Conservation (phyloP, 2,113 vertebrate species). For the Asarcornis scutulata region DNA sequence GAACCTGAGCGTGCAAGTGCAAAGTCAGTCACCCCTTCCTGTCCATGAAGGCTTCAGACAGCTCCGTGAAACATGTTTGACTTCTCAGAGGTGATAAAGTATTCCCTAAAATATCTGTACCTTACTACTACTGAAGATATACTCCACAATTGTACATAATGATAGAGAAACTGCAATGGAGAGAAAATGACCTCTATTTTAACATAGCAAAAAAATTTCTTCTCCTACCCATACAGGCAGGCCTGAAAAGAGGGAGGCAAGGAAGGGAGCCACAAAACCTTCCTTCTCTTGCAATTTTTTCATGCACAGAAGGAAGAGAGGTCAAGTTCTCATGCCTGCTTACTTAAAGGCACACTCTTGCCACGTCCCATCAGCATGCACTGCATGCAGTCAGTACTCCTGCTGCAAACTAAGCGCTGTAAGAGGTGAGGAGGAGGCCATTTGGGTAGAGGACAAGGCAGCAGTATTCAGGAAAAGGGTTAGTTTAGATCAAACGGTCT, state of each 20-base stretch:
- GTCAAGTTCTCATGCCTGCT: conserved; percentile 19
- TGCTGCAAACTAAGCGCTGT: background rate
- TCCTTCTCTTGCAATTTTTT: background rate
- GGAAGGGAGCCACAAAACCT: background rate
- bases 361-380: conserved; percentile 47
- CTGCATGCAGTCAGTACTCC: conserved; percentile 64
- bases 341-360: conserved; percentile 35
- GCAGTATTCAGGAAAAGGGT: background rate
- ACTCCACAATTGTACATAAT: background rate
- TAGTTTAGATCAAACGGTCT: conserved; percentile 65
- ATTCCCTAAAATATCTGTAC: background rate
- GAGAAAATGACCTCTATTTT: background rate
- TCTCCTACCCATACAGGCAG: background rate
- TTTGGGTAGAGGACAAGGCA: background rate
- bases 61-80: background rate
- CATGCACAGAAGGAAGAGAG: conserved; percentile 40
- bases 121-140: background rate
- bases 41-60: background rate
- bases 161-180: background rate
- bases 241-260: background rate
- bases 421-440: background rate
- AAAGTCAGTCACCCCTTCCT: background rate
- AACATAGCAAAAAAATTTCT: background rate
- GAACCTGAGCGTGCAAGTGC: background rate
- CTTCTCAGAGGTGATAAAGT: background rate